Evolutionary conservation across 2,888 invertebrate species (phyloP).

Genomic region (Drosophila meridionalis): DNA sequence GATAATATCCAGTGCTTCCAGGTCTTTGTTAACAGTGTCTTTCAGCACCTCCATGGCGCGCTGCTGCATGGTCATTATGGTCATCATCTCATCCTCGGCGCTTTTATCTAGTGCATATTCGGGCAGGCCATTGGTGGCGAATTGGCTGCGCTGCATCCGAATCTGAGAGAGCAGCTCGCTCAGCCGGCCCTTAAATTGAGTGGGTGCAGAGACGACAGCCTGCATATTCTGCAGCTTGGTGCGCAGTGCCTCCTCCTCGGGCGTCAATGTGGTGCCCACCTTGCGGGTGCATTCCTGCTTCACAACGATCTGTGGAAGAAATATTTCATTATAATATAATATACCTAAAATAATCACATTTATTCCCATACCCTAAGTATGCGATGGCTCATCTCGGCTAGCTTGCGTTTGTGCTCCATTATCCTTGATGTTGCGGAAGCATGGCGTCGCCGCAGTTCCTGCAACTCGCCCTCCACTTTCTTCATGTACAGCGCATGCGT

Average conservation of each 20-base stretch:
- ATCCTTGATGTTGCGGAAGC: slow-evolving; percentile 92
- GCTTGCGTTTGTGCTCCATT: slow-evolving; percentile 92
- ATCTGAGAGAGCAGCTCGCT: slow-evolving; percentile 96
- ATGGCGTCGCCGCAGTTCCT: slow-evolving; percentile 92
- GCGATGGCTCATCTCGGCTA: slow-evolving; percentile 93
- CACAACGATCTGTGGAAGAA: slow-evolving; percentile 90
- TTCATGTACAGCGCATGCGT: slow-evolving; percentile 93
- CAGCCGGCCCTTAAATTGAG: slow-evolving; percentile 96
- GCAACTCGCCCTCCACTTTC: slow-evolving; percentile 91
- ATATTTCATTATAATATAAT: not conserved
- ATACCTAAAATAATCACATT: not conserved
- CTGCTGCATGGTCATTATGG: slow-evolving; percentile 94
- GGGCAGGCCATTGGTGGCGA: slow-evolving; percentile 87
- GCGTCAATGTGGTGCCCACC: slow-evolving; percentile 93
- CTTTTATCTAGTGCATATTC: slow-evolving; percentile 93
- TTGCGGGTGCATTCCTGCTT: slow-evolving; percentile 95
- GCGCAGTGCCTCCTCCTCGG: slow-evolving; percentile 95
- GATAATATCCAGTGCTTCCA: slow-evolving; percentile 91
- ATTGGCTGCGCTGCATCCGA: slow-evolving; percentile 89
- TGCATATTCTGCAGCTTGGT: slow-evolving; percentile 94
- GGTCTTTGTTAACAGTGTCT: slow-evolving; percentile 92
- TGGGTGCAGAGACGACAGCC: slow-evolving; percentile 94
- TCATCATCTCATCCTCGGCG: slow-evolving; percentile 89
- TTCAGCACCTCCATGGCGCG: slow-evolving; percentile 94
- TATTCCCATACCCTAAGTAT: slow-evolving; percentile 89